phyloP scores from a whole-genome alignment of 2,113 vertebrate genomes.

The Hypanus sabinus region DNA sequence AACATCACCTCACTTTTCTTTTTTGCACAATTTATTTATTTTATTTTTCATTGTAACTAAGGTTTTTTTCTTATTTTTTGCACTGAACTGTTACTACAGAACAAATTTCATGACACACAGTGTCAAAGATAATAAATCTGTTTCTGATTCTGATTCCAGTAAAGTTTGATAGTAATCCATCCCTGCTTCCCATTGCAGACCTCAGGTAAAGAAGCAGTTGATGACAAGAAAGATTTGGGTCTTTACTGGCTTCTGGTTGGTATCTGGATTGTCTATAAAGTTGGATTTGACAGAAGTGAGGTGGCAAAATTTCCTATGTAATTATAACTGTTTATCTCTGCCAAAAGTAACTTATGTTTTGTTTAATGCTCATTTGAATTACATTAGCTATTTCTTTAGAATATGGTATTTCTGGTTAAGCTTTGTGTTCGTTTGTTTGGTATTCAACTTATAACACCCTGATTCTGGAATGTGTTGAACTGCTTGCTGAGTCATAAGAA shows the following conservation, averaged over 20 bases:
- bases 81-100: no score
- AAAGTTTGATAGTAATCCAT: not conserved
- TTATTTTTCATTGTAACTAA: no score
- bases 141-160: no score
- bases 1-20: no score
- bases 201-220: not conserved
- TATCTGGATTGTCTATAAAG: not conserved
- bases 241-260: no score
- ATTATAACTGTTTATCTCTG: not conserved
- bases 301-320: not conserved
- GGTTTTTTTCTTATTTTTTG: no score
- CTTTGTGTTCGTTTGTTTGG: no score
- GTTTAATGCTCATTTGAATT: not conserved
- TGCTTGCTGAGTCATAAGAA: not conserved
- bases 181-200: not conserved
- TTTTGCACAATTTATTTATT: no score
- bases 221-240: not conserved
- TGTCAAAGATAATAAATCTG: no score
- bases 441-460: not conserved
- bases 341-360: not conserved
- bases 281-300: not conserved
- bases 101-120: no score
- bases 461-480: not conserved
- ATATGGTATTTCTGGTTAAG: no score
- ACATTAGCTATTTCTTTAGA: not conserved